Percentiles rank a stretch among this genome's conserved stretches.
These are phyloP conservation scores for Limosa lapponica DNA, from an alignment of 2,797 vertebrate species.

Conservation along the genomic window DNA sequence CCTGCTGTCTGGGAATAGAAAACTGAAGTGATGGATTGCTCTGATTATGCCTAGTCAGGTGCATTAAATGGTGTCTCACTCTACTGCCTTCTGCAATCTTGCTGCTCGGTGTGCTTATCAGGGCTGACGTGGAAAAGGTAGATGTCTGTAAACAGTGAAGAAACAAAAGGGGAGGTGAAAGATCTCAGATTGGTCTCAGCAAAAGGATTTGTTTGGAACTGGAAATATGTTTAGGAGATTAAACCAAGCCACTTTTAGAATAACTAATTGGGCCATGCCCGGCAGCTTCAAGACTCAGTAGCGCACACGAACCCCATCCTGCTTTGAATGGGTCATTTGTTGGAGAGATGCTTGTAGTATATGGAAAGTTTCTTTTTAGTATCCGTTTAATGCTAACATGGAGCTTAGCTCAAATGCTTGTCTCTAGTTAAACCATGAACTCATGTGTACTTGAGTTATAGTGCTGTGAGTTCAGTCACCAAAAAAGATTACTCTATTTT, in stretches of 20 bases:
- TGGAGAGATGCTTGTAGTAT: background rate
- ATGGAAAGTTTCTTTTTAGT: conserved; percentile 13
- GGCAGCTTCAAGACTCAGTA: background rate
- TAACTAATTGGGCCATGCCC: background rate
- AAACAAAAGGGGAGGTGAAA: background rate
- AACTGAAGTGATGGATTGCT: conserved; percentile 56
- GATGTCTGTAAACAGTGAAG: conserved; percentile 31
- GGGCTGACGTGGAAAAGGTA: background rate
- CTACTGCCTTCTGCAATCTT: conserved; percentile 13
- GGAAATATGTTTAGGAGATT: background rate
- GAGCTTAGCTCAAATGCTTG: background rate
- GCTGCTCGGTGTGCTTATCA: background rate
- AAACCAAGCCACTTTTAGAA: background rate
- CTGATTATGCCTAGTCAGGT: conserved; percentile 61
- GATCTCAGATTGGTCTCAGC: background rate
- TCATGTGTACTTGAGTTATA: background rate
- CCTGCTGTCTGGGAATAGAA: background rate
- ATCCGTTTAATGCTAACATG: background rate
- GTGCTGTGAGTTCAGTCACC: background rate
- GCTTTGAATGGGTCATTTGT: conserved; percentile 21
- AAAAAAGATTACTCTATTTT: background rate
- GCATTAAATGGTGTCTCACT: conserved; percentile 56
- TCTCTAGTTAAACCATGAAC: background rate
- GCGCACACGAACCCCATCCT: background rate
- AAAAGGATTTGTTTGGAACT: background rate